phyloP scores from a whole-genome alignment of 2,113 vertebrate species.

The Myrmecobius fasciatus region DNA sequence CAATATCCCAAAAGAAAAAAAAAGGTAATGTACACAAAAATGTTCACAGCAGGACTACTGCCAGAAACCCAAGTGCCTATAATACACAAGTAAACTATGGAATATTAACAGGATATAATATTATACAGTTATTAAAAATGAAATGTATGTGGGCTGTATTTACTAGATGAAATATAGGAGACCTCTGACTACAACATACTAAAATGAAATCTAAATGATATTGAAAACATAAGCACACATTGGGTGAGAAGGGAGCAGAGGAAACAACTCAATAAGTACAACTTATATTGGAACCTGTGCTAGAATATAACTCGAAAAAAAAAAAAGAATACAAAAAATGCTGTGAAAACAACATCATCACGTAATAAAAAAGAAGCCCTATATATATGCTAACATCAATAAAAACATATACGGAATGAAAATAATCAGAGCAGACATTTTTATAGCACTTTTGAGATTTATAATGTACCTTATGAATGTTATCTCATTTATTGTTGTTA shows the following conservation, averaged over 20 bases:
- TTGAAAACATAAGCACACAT: background rate
- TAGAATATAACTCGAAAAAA: background rate
- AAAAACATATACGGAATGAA: background rate
- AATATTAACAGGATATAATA: background rate
- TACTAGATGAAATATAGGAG: background rate
- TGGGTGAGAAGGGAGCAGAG: background rate
- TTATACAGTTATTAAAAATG: background rate
- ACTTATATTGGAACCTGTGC: background rate
- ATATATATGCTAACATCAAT: background rate
- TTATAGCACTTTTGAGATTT: background rate
- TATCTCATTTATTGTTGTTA: background rate
- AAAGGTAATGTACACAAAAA: background rate
- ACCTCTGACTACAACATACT: background rate
- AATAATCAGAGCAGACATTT: background rate
- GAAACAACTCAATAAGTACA: background rate
- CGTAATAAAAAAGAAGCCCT: background rate
- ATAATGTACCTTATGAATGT: background rate
- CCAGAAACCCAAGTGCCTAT: background rate
- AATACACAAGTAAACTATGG: background rate
- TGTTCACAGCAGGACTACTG: background rate
- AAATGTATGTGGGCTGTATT: background rate
- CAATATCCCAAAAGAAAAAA: background rate
- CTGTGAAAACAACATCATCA: background rate
- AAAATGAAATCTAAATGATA: background rate
- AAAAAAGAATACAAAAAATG: background rate